Percentiles rank a stretch among this genome's conserved stretches.
Conservation (phyloP, 2,888 invertebrate species). For the Philhelius pedissequus region DNA sequence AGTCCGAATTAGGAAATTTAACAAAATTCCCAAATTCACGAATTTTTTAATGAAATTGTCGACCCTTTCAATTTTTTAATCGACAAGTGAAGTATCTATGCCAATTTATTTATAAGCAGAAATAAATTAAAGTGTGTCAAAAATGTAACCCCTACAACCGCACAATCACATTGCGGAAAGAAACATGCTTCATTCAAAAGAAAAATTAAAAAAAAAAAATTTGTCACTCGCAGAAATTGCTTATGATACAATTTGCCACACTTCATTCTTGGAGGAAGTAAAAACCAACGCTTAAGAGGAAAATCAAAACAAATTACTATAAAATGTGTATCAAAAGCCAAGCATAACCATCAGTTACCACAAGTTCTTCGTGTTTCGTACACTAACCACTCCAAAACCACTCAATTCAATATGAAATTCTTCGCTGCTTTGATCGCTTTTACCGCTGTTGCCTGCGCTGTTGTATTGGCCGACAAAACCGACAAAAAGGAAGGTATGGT, state of each 20-base stretch:
- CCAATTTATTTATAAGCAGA: neutral
- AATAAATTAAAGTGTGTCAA: neutral
- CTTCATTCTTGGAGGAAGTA: neutral
- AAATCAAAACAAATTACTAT: neutral
- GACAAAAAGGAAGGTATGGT: conserved; percentile 19
- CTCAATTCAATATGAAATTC: conserved; percentile 71
- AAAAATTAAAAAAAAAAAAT: neutral
- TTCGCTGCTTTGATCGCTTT: conserved; percentile 72
- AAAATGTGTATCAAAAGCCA: neutral
- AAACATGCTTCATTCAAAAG: neutral
- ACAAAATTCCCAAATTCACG: neutral
- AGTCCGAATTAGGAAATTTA: neutral
- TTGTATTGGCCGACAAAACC: conserved; percentile 70
- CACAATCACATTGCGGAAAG: neutral
- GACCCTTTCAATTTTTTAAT: neutral
- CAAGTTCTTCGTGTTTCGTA: conserved; percentile 14
- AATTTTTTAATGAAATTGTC: neutral
- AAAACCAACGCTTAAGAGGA: neutral
- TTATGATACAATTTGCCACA: neutral
- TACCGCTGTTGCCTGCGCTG: conserved; percentile 70
- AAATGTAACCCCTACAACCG: neutral
- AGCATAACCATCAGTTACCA: conserved; percentile 1
- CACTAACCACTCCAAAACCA: neutral
- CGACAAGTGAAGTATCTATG: neutral
- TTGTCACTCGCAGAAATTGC: neutral